Evolutionary conservation across 1,140 invertebrate species (phyloP), one percentile per base, ranked within the genome.

Genomic region (Macrobrachium rosenbergii): DNA sequence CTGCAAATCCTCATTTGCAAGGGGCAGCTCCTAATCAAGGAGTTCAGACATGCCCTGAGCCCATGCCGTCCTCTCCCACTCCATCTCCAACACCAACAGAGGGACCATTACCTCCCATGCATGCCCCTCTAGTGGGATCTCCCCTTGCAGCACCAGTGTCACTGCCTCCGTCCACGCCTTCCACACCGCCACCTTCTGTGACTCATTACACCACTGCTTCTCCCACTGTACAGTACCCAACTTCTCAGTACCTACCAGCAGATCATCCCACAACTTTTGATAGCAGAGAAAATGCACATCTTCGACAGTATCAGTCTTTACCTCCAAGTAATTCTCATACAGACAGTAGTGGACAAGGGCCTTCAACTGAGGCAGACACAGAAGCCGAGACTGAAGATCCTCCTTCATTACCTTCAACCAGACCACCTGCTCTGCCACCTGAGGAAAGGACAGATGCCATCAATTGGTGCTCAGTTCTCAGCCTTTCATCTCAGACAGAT

Each of bases 391-490:
- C 60, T 52, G 64, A 88, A 69, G 82, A 63, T 23, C 37, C 81
- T 43, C 73, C 82, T 19, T 58, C 77, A 16, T 62, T 82, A n/a
- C 69, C 64, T 37, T 43, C 81, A 62, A 79, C 79, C n/a, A 52
- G 79, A 77, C 90, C 63, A 93, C 94, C 83, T 95, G 95, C 92
- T 94, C 93, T 17, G 95, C 96, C 91, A 95, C 95, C 0, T 94
- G 95, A 78, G 95, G 96, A 91, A 95, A 82, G 73, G n/a, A 83
- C 79, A 6, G 81, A 83, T 45, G 89, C 80, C 87, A 97, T 97
- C 91, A 97, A 97, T 92, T 97, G 97, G 96, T 96, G 96, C 90
- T 97, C 96, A 58, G 96, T 97, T 89, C 93, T 98, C 63, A 97
- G 95, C 90, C 93, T 97, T 19, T 96, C 96, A 83, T 96, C 95